A percentile compares a stretch with the other conserved stretches of the same genome.
Conservation (phyloP, 2,113 vertebrate genomes). For the Syngnathus typhle region DNA sequence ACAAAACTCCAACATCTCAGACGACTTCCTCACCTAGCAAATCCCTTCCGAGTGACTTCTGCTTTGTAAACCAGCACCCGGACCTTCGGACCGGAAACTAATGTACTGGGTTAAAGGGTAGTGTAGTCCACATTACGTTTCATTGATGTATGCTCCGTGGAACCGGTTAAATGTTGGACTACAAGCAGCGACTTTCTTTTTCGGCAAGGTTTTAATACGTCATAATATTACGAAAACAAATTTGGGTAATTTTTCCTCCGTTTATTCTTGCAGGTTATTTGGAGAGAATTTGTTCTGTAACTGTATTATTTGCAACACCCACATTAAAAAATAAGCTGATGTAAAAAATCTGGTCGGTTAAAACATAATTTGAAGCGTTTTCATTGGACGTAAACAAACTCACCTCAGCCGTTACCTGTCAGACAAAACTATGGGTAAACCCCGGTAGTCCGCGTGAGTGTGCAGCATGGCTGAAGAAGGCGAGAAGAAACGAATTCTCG, state of each 20-base stretch:
- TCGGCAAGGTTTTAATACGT: constrained; percentile 36
- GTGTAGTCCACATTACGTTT: constrained; percentile 41
- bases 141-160: fast-evolving
- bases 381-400: background rate
- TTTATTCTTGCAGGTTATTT: background rate
- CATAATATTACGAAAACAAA: background rate
- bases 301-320: background rate
- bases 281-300: background rate
- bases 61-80: constrained; percentile 30
- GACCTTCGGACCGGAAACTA: constrained; percentile 18
- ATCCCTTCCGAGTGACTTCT: constrained; percentile 64
- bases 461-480: constrained; percentile 70
- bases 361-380: background rate
- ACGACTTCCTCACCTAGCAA: constrained; percentile 45
- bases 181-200: constrained; percentile 16
- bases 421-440: fast-evolving
- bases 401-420: constrained; percentile 15
- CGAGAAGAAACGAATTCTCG: constrained; percentile 66
- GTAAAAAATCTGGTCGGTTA: too few species aligned
- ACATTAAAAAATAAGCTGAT: background rate
- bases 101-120: background rate
- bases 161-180: constrained; percentile 20
- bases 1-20: constrained; percentile 40
- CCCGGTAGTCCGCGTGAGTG: constrained; percentile 26
- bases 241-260: fast-evolving